Base-by-base conservation (phyloP, 1,140 invertebrate genomes). In the Reticulitermes speratus region DNA sequence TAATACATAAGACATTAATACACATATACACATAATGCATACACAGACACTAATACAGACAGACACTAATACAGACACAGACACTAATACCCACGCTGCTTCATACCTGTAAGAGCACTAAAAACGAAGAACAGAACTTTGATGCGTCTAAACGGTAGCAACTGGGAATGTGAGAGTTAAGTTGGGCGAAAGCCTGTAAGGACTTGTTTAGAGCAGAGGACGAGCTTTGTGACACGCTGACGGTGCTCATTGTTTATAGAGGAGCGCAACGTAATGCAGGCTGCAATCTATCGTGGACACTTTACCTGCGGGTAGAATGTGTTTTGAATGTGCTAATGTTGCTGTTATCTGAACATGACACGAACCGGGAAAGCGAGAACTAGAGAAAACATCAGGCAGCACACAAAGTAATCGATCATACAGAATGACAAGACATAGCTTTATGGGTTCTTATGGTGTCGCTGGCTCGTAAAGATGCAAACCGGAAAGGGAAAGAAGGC, bases 301-400 rank as follows among this genome's bases (percentile, higher is more conserved):
- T 75, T 75, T 9, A 14, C 65, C n/a, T n/a, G 25, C 3, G 9
- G 65, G 65, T 30, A 75, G n/a, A 30, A 19, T 65, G 59, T 23
- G 25, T 65, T 65, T 65, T 65, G 6, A 65, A 75, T 75, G 65
- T 75, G 65, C n/a, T 75, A 75, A 75, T 75, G 65, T 30, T 75
- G 14, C 65, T 75, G 65, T 75, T 75, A 75, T 75, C 65, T 75
- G n/a, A 75, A 75, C 65, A 75, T 75, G 65, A 75, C 65, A 30
- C 25, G 52, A 30, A 75, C 65, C 65, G 25, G n/a, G 25, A 75
- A 30, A 75, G 65, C n/a, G 65, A 75, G n/a, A 30, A 75, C 65
- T 9, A 75, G 25, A 25, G 65, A 75, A 75, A 75, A 75, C 65
- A 75, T 75, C n/a, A 75, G 65, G 25, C 25, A 14, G 65, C n/a